Base-by-base conservation (phyloP, 2,888 invertebrate genomes). In the Leucoptera coffeella region DNA sequence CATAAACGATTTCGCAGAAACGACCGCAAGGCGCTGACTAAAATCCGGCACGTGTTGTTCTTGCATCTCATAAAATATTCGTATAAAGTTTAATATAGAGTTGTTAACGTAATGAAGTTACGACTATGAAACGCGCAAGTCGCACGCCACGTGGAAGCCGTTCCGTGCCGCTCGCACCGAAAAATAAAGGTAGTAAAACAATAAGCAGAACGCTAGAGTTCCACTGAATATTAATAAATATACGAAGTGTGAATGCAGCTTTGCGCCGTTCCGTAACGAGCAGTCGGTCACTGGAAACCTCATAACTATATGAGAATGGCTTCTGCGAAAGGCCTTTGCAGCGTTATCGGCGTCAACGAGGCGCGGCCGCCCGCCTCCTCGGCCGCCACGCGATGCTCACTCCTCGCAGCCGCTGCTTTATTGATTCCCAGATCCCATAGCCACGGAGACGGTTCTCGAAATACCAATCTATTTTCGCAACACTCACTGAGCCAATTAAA, bases 341-440 rank as follows among this genome's bases (percentile, higher is more conserved):
- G 53, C 51, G 47, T 42, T 41, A 40, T 42, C 38, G 46, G 41
- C 43, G 55, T 64, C 62, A 64, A 65, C 61, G 64, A 61, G 56
- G 52, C 58, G 51, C 45, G 46, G 45, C 51, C 52, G 41, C 38
- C 42, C 40, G 40, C 22, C 23, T n/a, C n/a, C n/a, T n/a, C n/a
- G n/a, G n/a, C n/a, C n/a, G n/a, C n/a, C n/a, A n/a, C 15, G 26
- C 26, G 26, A 21, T 22, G 45, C 44, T 40, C n/a, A 45, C 45
- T 42, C 39, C 46, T 44, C 49, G 49, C 47, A n/a, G n/a, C n/a
- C n/a, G n/a, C n/a, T n/a, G 53, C 57, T 61, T 64, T 64, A 65
- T 65, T 48, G 61, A 54, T 67, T 67, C 67, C 48, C 41, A 51
- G 67, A 67, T 56, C 52, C 48, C 51, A 52, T 46, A 53, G 54